Conservation (phyloP, 2,113 vertebrate genomes). For the Nestor notabilis region DNA sequence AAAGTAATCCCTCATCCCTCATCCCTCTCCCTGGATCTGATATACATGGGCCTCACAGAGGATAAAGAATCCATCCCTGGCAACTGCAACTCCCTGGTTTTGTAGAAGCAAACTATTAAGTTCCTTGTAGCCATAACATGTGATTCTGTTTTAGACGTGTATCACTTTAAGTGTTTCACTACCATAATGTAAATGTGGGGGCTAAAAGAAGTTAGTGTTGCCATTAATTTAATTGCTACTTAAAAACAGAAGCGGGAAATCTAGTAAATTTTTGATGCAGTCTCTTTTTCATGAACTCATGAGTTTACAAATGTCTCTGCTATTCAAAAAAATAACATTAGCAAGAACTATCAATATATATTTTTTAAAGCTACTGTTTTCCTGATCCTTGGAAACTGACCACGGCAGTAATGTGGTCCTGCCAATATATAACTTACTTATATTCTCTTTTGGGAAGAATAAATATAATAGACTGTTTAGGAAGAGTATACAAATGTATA, state of each 20-base stretch:
- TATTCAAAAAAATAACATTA: neutral
- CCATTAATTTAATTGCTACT: neutral
- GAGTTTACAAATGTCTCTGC: neutral
- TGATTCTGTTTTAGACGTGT: neutral
- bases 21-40: neutral
- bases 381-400: neutral
- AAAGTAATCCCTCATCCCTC: neutral
- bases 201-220: neutral
- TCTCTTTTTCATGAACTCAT: neutral
- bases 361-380: neutral
- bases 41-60: neutral
- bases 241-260: neutral
- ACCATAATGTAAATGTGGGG: neutral
- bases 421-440: neutral
- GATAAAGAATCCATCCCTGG: neutral
- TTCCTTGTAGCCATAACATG: neutral
- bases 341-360: neutral
- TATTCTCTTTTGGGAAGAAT: neutral
- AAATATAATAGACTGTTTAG: neutral
- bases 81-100: neutral
- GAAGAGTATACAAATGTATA: neutral
- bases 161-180: neutral
- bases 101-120: neutral
- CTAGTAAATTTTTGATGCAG: neutral
- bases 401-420: neutral